Conservation (phyloP, 2,797 vertebrate species). For the Borostomias antarcticus region DNA sequence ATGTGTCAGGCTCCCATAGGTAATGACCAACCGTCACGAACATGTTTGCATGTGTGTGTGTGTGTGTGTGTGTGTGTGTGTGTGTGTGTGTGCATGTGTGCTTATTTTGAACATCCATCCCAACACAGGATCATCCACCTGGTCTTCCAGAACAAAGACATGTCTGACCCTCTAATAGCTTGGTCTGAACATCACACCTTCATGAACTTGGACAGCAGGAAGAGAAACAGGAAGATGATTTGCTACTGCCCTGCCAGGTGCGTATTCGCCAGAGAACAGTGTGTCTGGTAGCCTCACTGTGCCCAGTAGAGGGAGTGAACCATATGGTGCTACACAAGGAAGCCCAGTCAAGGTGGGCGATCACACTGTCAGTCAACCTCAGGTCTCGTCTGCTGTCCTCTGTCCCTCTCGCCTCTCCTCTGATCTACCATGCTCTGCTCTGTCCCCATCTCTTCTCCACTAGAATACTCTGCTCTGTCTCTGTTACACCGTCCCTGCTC, state of each 20-base stretch:
- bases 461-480: no score
- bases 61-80: slow-evolving; percentile 36
- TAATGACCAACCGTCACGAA: no score
- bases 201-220: background rate
- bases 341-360: slow-evolving; percentile 39
- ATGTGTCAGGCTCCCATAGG: no score
- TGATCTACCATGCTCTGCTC: slow-evolving; percentile 4
- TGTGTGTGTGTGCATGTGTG: slow-evolving; percentile 36
- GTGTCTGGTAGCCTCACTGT: slow-evolving; percentile 28
- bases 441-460: background rate
- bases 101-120: slow-evolving; percentile 33
- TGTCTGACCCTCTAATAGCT: background rate
- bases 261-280: background rate
- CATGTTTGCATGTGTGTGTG: slow-evolving; percentile 11
- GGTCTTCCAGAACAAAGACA: background rate
- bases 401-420: no score
- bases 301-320: slow-evolving; percentile 28
- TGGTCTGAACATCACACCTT: background rate
- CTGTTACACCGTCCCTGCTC: background rate
- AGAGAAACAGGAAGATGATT: background rate
- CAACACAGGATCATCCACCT: background rate
- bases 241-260: background rate
- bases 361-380: slow-evolving; percentile 60
- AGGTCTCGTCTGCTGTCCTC: no score
- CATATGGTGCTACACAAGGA: slow-evolving; percentile 12